Base-by-base conservation (phyloP, 2,113 vertebrate species). In the Otocyon megalotis region DNA sequence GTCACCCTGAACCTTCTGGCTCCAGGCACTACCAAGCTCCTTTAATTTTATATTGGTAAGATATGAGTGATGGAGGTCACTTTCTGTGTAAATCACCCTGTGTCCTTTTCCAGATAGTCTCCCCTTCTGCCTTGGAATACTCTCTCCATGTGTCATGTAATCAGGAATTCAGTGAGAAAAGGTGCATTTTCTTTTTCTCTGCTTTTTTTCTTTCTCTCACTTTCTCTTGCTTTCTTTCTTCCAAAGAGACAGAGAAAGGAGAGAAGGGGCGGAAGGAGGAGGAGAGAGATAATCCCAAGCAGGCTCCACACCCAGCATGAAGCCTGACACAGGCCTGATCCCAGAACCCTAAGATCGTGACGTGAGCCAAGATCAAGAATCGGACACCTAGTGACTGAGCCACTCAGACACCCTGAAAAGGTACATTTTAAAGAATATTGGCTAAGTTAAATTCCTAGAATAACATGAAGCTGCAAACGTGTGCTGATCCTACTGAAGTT, bases 401-500 rank as follows among this genome's bases (percentile, higher is more conserved):
- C 9, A 20, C 67, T n/a, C 3, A 0, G 32, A 1, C 8, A 15
- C 8, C 67, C 67, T 2, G n/a, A 56, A 67, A 35, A 89, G 2
- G 10, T 15, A 11, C 5, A 10, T 60, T 56, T 93, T 79, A 50
- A 1, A 80, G 71, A 82, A 50, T 54, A 28, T 13, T 54, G 12
- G 28, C 62, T 90, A 35, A 92, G 82, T 83, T 88, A 30, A 58
- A 60, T 93, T 80, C 37, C 81, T 88, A 30, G 32, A 84, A 91
- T 48, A 72, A 84, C 14, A 7, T 30, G 30, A 69, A 82, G 54
- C 9, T 71, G 6, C 8, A 79, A 65, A 62, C 69, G 8, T 88
- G 71, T 91, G 14, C 32, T 94, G 54, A 92, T 90, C 19, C 24
- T 79, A 16, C 48, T 60, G 14, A 93, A 76, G 5, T 65, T 74